A percentile compares a stretch with the other conserved stretches of the same genome.
phyloP scores from a whole-genome alignment of 2,113 vertebrate genomes.

The Entosphenus tridentatus region DNA sequence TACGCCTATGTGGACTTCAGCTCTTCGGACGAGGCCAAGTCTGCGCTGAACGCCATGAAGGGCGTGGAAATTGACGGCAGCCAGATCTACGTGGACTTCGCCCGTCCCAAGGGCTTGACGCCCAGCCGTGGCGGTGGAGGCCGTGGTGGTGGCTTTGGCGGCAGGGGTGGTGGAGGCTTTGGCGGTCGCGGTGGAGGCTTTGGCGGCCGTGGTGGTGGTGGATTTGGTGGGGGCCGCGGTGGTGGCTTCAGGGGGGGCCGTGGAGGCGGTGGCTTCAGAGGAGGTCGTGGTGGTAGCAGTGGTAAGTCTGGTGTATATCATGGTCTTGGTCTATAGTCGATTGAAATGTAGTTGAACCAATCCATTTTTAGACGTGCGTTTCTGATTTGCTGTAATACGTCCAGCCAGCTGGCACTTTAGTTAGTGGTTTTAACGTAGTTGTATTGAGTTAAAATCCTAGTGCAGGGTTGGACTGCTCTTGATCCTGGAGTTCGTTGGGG shows the following conservation, averaged over 20 bases:
- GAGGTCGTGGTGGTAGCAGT: background rate
- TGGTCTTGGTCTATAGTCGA: too few species aligned
- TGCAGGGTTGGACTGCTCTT: too few species aligned
- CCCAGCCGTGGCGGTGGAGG: background rate
- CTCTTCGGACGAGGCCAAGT: background rate
- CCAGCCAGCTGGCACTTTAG: too few species aligned
- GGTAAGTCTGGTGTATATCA: too few species aligned
- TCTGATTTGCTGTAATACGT: too few species aligned
- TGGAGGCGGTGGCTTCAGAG: background rate
- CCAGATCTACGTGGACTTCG: conserved; percentile 5
- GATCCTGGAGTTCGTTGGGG: too few species aligned
- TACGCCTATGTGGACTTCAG: conserved; percentile 1
- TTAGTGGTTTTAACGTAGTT: too few species aligned
- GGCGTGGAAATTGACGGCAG: background rate
- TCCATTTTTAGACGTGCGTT: too few species aligned
- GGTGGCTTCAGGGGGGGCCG: conserved; percentile 1
- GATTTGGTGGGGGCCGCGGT: background rate
- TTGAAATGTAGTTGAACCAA: too few species aligned
- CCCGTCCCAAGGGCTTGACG: background rate
- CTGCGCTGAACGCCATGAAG: conserved; percentile 1
- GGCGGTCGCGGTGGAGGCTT: background rate
- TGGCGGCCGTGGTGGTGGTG: background rate
- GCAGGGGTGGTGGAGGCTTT: background rate
- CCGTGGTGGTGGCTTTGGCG: background rate
- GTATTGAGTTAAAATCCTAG: too few species aligned